phyloP scores from a whole-genome alignment of 2,797 vertebrate genomes.

The Champsocephalus gunnari region DNA sequence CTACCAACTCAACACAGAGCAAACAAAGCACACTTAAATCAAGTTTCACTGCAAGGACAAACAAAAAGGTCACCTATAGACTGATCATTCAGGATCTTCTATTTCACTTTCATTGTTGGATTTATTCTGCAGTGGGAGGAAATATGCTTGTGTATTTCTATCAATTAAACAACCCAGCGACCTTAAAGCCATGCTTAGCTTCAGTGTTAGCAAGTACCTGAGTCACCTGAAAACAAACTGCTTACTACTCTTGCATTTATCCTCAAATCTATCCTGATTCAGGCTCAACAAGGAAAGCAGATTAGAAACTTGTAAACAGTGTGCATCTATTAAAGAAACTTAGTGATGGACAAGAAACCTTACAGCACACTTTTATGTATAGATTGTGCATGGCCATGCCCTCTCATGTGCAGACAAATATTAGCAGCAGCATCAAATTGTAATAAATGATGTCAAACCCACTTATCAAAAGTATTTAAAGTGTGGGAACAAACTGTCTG shows the following conservation, averaged over 20 bases:
- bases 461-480: background rate
- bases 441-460: conserved; percentile 2
- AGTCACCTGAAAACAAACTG: background rate
- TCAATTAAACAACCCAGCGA: conserved; percentile 2
- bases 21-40: background rate
- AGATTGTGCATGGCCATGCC: conserved; percentile 1
- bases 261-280: conserved; percentile 12
- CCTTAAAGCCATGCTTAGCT: conserved; percentile 3
- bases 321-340: conserved; percentile 6
- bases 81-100: conserved; percentile 30
- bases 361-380: conserved; percentile 29
- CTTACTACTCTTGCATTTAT: conserved; percentile 9
- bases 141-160: conserved; percentile 16
- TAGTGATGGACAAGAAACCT: background rate
- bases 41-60: background rate
- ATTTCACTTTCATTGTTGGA: conserved; percentile 23
- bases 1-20: too few species aligned
- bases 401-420: conserved; percentile 26
- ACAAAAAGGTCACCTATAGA: background rate
- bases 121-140: conserved; percentile 15
- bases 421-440: background rate
- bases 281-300: background rate
- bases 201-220: background rate
- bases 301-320: conserved; percentile 12
- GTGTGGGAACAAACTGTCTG: background rate